A percentile compares a stretch with the other conserved stretches of the same genome.
Conservation (phyloP, 2,113 vertebrate genomes). For the Xiphias gladius region DNA sequence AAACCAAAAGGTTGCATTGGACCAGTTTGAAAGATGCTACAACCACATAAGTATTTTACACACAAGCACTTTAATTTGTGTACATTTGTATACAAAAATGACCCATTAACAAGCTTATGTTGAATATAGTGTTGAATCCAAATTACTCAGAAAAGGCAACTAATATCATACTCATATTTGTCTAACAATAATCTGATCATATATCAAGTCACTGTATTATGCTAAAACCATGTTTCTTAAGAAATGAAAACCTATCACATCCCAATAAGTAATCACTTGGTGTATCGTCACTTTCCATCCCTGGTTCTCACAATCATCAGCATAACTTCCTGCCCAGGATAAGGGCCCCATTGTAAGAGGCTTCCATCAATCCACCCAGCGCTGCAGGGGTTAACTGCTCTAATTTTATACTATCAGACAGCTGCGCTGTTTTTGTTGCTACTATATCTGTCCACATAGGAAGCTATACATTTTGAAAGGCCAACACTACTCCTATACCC, state of each 20-base stretch:
- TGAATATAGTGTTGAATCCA: neutral
- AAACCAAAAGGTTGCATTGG: neutral
- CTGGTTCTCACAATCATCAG: conserved; percentile 51
- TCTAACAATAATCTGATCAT: neutral
- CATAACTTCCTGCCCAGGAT: conserved; percentile 45
- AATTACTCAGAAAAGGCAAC: neutral
- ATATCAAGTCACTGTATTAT: neutral
- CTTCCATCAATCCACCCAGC: conserved; percentile 58
- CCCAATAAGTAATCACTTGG: conserved; percentile 19
- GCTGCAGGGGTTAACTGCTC: conserved; percentile 65
- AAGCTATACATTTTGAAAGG: conserved; percentile 75
- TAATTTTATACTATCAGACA: conserved; percentile 60
- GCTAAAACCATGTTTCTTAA: neutral
- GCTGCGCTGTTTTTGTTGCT: conserved; percentile 48
- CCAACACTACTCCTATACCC: conserved; percentile 38
- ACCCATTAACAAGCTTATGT: neutral
- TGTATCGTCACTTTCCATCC: conserved; percentile 38
- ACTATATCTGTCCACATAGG: conserved; percentile 66
- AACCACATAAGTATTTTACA: neutral
- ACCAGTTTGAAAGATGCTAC: too few species aligned
- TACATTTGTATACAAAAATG: neutral
- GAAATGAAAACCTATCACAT: neutral
- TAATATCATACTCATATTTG: neutral
- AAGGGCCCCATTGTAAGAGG: conserved; percentile 50
- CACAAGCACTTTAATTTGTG: neutral